Evolutionary conservation across 1,140 invertebrate genomes (phyloP).

Genomic region (Leptinotarsa undecemlineata): DNA sequence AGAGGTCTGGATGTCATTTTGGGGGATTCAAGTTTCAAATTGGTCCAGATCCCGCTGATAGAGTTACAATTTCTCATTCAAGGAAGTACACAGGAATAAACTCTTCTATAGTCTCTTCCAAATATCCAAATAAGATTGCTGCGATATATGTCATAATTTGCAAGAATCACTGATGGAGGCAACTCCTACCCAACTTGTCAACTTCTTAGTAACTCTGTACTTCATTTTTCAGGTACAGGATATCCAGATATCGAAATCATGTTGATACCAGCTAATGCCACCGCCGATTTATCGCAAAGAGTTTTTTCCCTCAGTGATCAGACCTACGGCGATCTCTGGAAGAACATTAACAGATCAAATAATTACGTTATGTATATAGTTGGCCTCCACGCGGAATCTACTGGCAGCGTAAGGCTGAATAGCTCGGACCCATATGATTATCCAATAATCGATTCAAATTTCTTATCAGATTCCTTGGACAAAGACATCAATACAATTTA

Average conservation of each 20-base stretch:
- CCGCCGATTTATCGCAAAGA: constrained; percentile 31
- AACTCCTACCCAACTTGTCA: no score
- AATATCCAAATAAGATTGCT: no score
- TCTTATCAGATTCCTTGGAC: constrained; percentile 60
- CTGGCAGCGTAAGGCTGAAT: constrained; percentile 69
- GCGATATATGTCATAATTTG: no score
- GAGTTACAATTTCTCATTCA: no score
- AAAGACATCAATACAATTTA: constrained; percentile 60
- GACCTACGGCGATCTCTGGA: constrained; percentile 38
- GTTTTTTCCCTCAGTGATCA: constrained; percentile 34
- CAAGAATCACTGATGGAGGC: no score
- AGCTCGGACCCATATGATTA: constrained; percentile 72
- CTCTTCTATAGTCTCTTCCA: no score
- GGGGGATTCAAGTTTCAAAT: no score
- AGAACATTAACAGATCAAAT: constrained; percentile 26
- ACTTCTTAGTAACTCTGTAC: no score
- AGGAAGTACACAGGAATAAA: no score
- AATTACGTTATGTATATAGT: constrained; percentile 33
- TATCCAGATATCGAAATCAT: constrained; percentile 40
- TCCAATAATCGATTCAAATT: constrained; percentile 77
- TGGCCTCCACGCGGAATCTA: constrained; percentile 70
- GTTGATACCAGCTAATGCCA: constrained; percentile 31
- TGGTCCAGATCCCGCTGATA: no score
- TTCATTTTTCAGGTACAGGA: constrained; percentile 28
- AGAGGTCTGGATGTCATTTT: no score